Percentiles rank a stretch among this genome's conserved stretches.
phyloP scores from a whole-genome alignment of 2,888 invertebrate genomes.

The Achlya flavicornis region DNA sequence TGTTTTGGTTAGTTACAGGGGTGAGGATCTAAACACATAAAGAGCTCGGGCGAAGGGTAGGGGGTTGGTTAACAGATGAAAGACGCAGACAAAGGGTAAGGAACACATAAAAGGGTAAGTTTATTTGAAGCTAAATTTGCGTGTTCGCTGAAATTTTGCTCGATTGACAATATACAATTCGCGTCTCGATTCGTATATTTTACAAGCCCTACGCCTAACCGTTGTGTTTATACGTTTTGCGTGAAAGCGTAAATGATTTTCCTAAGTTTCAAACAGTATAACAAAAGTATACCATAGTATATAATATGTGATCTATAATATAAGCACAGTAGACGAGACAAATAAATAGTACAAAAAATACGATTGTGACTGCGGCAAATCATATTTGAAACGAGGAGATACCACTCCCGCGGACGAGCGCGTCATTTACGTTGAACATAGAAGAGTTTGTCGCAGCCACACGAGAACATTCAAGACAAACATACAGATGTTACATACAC shows the following conservation, averaged over 20 bases:
- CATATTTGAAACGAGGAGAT: slow-evolving; percentile 51
- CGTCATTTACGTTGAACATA: slow-evolving; percentile 49
- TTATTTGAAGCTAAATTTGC: slow-evolving; percentile 83
- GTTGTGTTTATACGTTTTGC: slow-evolving; percentile 80
- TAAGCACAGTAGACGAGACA: slow-evolving; percentile 83
- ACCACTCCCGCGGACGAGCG: slow-evolving; percentile 41
- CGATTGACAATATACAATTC: slow-evolving; percentile 75
- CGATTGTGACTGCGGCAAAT: slow-evolving; percentile 77
- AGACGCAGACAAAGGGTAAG: slow-evolving; percentile 92
- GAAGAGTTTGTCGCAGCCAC: slow-evolving; percentile 75
- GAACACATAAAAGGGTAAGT: slow-evolving; percentile 85
- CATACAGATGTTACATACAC: slow-evolving; percentile 85
- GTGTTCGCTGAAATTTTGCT: slow-evolving; percentile 82
- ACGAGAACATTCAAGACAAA: slow-evolving; percentile 82
- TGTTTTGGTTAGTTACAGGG: slow-evolving; percentile 81
- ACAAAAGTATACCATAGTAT: slow-evolving; percentile 75
- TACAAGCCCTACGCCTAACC: slow-evolving; percentile 74
- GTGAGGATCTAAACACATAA: slow-evolving; percentile 83
- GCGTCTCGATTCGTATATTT: slow-evolving; percentile 76
- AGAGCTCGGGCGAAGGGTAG: slow-evolving; percentile 81
- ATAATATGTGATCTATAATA: slow-evolving; percentile 74
- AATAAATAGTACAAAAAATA: slow-evolving; percentile 80
- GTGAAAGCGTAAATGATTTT: slow-evolving; percentile 85
- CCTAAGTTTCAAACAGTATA: slow-evolving; percentile 79
- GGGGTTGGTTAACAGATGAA: slow-evolving; percentile 87